Conservation (phyloP, 92 coral and sea anemone species). For the Bergia sp. region DNA sequence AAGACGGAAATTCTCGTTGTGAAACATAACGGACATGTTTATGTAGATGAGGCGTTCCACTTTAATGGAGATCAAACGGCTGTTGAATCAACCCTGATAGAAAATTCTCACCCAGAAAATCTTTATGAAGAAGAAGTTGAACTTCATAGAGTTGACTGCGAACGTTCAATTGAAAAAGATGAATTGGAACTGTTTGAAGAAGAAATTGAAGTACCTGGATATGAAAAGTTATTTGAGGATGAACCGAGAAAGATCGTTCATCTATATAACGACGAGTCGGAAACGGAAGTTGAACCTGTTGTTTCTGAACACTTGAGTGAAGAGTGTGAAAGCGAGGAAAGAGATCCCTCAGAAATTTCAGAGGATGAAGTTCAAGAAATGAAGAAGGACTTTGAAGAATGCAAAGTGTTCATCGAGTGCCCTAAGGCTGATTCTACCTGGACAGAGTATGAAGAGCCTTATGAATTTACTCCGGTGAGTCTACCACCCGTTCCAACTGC, state of each 20-base stretch:
- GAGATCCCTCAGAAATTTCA: constrained; percentile 28
- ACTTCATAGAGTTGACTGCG: constrained; percentile 4
- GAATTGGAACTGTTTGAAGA: constrained; percentile 50
- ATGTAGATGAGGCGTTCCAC: constrained; percentile 10
- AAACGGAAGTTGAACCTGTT: constrained; percentile 1
- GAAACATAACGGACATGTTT: constrained; percentile 33
- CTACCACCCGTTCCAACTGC: constrained; percentile 39
- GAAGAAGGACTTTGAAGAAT: constrained; percentile 36
- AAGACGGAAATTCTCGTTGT: constrained; percentile 15
- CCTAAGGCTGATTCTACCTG: constrained; percentile 34
- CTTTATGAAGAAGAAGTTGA: constrained; percentile 37
- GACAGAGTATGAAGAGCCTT: constrained; percentile 34
- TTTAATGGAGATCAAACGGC: background rate
- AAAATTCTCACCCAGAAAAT: constrained; percentile 20
- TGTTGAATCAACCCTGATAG: constrained; percentile 1
- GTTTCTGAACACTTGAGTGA: constrained; percentile 9
- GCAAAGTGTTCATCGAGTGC: constrained; percentile 38
- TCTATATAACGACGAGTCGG: constrained; percentile 28
- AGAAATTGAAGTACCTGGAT: constrained; percentile 64
- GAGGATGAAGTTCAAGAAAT: constrained; percentile 43
- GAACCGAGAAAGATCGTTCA: constrained; percentile 34
- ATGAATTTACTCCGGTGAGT: constrained; percentile 35
- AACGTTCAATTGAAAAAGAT: constrained; percentile 9
- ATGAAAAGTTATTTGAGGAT: constrained; percentile 37
- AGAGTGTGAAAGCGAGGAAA: constrained; percentile 35